These are phyloP conservation scores for Bovichtus variegatus DNA, from an alignment of 2,797 vertebrate genomes.

Conservation along the genomic window DNA sequence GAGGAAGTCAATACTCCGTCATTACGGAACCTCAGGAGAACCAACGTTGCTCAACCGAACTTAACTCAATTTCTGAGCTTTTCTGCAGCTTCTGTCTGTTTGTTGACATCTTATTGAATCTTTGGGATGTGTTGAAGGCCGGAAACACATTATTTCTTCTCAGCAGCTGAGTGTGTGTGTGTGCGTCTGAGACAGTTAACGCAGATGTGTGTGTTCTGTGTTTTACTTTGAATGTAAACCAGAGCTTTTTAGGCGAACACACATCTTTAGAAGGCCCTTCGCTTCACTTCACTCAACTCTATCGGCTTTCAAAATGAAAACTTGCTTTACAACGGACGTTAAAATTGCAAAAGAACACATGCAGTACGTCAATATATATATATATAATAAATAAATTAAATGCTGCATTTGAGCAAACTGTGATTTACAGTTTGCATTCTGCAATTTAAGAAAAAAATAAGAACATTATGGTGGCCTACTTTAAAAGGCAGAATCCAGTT, in stretches of 20 bases:
- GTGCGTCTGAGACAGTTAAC: neutral
- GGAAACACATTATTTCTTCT: neutral
- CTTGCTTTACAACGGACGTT: too few species aligned
- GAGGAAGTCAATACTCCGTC: slow-evolving; percentile 41
- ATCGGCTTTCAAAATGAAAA: neutral
- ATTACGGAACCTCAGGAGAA: neutral
- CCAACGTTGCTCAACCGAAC: neutral
- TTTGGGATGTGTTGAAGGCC: neutral
- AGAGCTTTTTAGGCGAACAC: neutral
- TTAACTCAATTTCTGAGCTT: neutral
- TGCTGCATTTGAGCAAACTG: too few species aligned
- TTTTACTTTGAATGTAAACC: too few species aligned
- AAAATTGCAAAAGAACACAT: neutral
- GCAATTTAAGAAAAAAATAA: too few species aligned
- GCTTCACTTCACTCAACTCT: neutral
- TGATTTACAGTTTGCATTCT: too few species aligned
- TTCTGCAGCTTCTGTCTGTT: neutral
- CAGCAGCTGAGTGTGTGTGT: neutral
- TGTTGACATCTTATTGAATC: neutral
- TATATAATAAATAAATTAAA: neutral
- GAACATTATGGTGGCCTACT: too few species aligned
- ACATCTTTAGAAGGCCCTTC: neutral
- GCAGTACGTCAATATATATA: neutral
- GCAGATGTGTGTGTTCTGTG: slow-evolving; percentile 4
- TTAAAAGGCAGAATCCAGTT: too few species aligned